Evolutionary conservation across 1,140 invertebrate species (phyloP), one percentile per base, ranked within the genome.

Genomic region (Venustaconcha ellipsiformis): DNA sequence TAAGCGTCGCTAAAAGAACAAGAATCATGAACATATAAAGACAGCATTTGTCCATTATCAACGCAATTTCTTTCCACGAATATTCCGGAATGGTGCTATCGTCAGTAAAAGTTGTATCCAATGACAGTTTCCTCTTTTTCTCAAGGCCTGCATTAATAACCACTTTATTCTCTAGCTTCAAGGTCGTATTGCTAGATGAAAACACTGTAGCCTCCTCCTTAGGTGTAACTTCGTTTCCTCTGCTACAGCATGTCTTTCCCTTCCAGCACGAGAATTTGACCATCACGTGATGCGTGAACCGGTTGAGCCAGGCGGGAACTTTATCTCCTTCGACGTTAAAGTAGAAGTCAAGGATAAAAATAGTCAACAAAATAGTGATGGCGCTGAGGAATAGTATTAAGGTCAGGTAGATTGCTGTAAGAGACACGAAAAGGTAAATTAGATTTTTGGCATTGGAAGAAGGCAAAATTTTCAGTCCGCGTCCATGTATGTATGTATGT

Each of bases 181-280:
- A 12, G 18, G 23, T 8, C 23, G 23, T 13, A n/a, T 62, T 62
- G 23, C 14, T 14, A 15, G 62, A 30, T 8, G 20, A 18, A 62
- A n/a, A 14, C 18, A 14, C 59, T 18, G 6, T 11, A 6, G 5
- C 59, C 18, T 23, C 23, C 5, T 62, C 23, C 4, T 4, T 62
- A n/a, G 59, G 59, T 62, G 2, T 23, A 11, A 62, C 23, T 62
- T 23, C 6, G 0, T 11, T 18, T 62, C 1, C 13, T 11, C 59
- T 14, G 12, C 59, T n/a, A 62, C 18, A n/a, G 14, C 23, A 23
- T 8, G 6, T 62, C 23, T 18, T 62, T 62, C 73, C 73, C 70
- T 75, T 75, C 73, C 73, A 75, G 3, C 65, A 26, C 8, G 67
- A 18, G 2, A 69, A 57, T 57, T 68, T 75, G 14, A 75, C 73